Conservation (phyloP, 2,797 vertebrate species). For the Parambassis ranga region DNA sequence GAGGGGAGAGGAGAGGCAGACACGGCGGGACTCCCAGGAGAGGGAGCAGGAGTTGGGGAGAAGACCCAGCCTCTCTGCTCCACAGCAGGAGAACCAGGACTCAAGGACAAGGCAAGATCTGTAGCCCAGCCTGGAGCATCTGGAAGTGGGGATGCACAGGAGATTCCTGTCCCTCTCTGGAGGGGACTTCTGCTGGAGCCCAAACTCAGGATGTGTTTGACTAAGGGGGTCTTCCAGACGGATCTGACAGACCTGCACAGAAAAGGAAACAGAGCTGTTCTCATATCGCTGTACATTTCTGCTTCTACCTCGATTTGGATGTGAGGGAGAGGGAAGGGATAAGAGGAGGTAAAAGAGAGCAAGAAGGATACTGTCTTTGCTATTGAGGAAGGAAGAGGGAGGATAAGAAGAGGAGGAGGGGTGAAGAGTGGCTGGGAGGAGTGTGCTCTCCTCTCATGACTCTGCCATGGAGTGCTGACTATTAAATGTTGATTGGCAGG, state of each 20-base stretch:
- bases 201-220: conserved; percentile 73
- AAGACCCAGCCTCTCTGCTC: conserved; percentile 73
- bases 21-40: conserved; percentile 74
- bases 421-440: conserved; percentile 50
- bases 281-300: conserved; percentile 38
- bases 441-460: conserved; percentile 64
- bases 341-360: conserved; percentile 71
- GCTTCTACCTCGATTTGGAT: conserved; percentile 62
- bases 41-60: conserved; percentile 73
- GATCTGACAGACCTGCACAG: conserved; percentile 57
- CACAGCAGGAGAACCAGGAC: conserved; percentile 66
- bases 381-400: conserved; percentile 49
- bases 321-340: conserved; percentile 64
- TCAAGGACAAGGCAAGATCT: conserved; percentile 60
- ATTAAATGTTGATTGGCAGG: conserved; percentile 56
- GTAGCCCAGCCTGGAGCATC: conserved; percentile 57
- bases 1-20: conserved; percentile 74
- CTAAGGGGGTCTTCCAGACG: conserved; percentile 58
- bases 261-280: conserved; percentile 51
- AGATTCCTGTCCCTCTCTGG: conserved; percentile 47
- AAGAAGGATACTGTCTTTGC: conserved; percentile 66
- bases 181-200: conserved; percentile 55
- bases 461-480: conserved; percentile 66
- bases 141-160: conserved; percentile 35
- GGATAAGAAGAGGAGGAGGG: conserved; percentile 44